Percentiles rank a stretch among this genome's conserved stretches.
These are phyloP conservation scores for Zootermopsis nevadensis DNA, from an alignment of 2,888 invertebrate species.

Conservation along the genomic window DNA sequence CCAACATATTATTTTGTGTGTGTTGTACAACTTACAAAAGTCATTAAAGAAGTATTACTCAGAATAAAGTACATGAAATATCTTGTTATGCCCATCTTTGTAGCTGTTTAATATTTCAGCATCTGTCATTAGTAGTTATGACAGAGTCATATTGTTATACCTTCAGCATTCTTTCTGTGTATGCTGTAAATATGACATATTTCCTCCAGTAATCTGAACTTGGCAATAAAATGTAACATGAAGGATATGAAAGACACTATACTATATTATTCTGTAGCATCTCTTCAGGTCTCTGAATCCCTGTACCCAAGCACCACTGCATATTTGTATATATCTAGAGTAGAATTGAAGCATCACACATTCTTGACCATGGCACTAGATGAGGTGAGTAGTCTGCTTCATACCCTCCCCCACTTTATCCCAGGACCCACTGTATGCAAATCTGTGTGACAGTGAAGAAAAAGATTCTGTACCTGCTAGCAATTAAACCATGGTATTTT, in stretches of 20 bases:
- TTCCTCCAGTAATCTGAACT: background rate
- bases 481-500: too few relatives aligned
- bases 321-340: too few relatives aligned
- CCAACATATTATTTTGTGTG: too few relatives aligned
- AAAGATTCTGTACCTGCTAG: too few relatives aligned
- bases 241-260: background rate
- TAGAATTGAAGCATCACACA: too few relatives aligned
- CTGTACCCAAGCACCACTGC: too few relatives aligned
- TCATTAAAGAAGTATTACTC: background rate
- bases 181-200: background rate
- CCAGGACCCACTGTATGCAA: too few relatives aligned
- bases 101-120: background rate
- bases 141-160: background rate
- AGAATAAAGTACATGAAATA: background rate
- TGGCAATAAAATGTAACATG: constrained; percentile 8
- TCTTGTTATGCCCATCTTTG: background rate
- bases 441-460: too few relatives aligned
- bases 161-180: background rate
- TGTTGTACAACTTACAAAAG: background rate
- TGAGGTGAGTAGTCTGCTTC: too few relatives aligned
- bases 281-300: background rate
- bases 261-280: background rate
- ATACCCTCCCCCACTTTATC: too few relatives aligned
- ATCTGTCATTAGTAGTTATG: background rate
- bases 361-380: too few relatives aligned